Conservation (phyloP, 2,888 invertebrate genomes). For the Aleiodes alternator region DNA sequence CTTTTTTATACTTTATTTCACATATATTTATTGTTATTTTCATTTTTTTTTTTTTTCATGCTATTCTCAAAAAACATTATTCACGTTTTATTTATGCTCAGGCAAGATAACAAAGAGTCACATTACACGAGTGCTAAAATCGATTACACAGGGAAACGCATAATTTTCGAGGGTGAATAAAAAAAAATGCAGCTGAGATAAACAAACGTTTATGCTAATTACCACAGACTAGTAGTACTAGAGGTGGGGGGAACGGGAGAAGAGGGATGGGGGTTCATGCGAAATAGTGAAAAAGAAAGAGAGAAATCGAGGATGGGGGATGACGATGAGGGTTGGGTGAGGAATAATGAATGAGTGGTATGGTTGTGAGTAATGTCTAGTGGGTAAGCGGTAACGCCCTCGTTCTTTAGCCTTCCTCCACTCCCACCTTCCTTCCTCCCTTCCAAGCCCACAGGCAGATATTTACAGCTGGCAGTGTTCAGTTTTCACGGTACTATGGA, state of each 20-base stretch:
- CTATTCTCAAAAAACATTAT: background rate
- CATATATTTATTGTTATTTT: conserved; percentile 10
- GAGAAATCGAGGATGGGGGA: conserved; percentile 20
- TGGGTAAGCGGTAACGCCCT: conserved; percentile 49
- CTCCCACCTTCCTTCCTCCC: conserved; percentile 42
- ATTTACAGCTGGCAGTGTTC: conserved; percentile 45
- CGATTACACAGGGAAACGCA: conserved; percentile 21
- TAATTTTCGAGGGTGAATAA: background rate
- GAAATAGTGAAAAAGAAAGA: conserved; percentile 33
- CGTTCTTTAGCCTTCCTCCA: conserved; percentile 43
- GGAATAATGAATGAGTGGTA: conserved; percentile 50
- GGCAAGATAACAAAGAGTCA: conserved; percentile 12
- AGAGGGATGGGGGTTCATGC: background rate
- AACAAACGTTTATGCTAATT: conserved; percentile 64
- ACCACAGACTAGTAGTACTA: conserved; percentile 22
- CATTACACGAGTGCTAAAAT: conserved; percentile 20
- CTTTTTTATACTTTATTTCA: background rate
- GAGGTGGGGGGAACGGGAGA: too few relatives aligned
- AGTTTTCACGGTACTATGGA: conserved; percentile 39
- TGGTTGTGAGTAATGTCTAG: conserved; percentile 57
- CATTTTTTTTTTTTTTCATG: background rate
- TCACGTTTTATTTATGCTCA: conserved; percentile 10
- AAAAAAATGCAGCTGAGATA: conserved; percentile 56
- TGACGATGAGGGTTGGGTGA: conserved; percentile 10
- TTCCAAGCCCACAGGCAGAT: conserved; percentile 24